These are phyloP conservation scores for Leptothorax acervorum DNA, from an alignment of 2,888 invertebrate species.

Conservation along the genomic window DNA sequence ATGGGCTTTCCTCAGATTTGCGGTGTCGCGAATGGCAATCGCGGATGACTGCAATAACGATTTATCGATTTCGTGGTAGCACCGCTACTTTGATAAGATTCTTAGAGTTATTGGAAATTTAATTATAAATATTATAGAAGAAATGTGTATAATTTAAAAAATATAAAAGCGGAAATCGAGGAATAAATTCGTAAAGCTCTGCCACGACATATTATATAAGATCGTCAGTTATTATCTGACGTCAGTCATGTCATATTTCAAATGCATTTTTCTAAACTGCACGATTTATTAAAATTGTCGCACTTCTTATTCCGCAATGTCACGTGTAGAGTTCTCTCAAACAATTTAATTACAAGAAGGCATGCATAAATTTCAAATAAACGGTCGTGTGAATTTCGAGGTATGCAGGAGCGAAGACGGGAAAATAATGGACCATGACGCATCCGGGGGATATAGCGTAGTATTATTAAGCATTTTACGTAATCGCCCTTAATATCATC, in stretches of 20 bases:
- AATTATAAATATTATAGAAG: conserved; percentile 7
- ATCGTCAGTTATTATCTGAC: not conserved
- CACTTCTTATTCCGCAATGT: not conserved
- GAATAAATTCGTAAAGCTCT: not conserved
- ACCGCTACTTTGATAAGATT: not conserved
- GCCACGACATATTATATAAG: not conserved
- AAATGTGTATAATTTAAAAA: conserved; percentile 1
- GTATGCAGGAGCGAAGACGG: conserved; percentile 17
- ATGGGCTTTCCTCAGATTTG: conserved; percentile 49
- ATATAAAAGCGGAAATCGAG: not conserved
- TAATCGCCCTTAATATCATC: conserved; percentile 75
- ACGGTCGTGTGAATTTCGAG: conserved; percentile 35
- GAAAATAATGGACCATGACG: conserved; percentile 49
- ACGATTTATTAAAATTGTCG: conserved; percentile 22
- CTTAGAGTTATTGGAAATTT: conserved; percentile 27
- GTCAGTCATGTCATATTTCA: not conserved
- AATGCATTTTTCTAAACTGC: not conserved
- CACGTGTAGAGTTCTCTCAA: conserved; percentile 8
- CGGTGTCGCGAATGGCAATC: conserved; percentile 43
- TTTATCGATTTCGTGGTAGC: conserved; percentile 42
- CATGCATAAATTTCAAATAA: conserved; percentile 33
- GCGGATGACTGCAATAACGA: conserved; percentile 30
- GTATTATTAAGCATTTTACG: conserved; percentile 75
- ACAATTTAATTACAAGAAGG: conserved; percentile 43
- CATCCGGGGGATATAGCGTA: conserved; percentile 37